A percentile compares a stretch with the other conserved stretches of the same genome.
These are phyloP conservation scores for Rhynchomys soricoides DNA, from an alignment of 2,113 vertebrate genomes.

Conservation along the genomic window DNA sequence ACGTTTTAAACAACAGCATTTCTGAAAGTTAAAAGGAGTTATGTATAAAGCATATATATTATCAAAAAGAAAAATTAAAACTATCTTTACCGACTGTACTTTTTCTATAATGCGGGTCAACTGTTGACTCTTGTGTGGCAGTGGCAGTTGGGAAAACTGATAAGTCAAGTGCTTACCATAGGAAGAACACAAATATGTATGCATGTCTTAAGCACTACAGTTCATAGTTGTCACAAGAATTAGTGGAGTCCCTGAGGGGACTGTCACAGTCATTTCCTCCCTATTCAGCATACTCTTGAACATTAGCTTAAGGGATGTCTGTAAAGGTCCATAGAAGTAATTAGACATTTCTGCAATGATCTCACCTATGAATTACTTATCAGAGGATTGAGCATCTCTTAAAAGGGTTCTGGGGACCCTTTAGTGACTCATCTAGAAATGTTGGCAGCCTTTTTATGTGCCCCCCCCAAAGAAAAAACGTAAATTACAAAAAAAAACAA, in stretches of 20 bases:
- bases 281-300: slow-evolving; percentile 36
- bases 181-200: not conserved
- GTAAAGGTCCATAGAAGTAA: slow-evolving; percentile 64
- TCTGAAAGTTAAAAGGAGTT: slow-evolving; percentile 4
- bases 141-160: not conserved
- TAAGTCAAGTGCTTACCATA: not conserved
- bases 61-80: not conserved
- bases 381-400: slow-evolving; percentile 6
- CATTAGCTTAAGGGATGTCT: slow-evolving; percentile 50
- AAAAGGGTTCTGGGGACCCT: slow-evolving; percentile 37
- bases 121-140: not conserved
- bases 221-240: slow-evolving; percentile 48
- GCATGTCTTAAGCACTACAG: slow-evolving; percentile 46
- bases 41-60: not conserved
- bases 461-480: not conserved
- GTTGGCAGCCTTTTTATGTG: slow-evolving; percentile 4
- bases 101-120: slow-evolving; percentile 33
- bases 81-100: not conserved
- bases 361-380: slow-evolving; percentile 61
- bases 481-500: not conserved
- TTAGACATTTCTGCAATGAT: slow-evolving; percentile 65
- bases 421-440: not conserved
- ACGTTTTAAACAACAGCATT: not conserved
- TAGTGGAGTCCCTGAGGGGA: slow-evolving; percentile 37
- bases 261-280: slow-evolving; percentile 23